Conservation (phyloP, 2,797 vertebrate species). For the Chaenodraco wilsoni region DNA sequence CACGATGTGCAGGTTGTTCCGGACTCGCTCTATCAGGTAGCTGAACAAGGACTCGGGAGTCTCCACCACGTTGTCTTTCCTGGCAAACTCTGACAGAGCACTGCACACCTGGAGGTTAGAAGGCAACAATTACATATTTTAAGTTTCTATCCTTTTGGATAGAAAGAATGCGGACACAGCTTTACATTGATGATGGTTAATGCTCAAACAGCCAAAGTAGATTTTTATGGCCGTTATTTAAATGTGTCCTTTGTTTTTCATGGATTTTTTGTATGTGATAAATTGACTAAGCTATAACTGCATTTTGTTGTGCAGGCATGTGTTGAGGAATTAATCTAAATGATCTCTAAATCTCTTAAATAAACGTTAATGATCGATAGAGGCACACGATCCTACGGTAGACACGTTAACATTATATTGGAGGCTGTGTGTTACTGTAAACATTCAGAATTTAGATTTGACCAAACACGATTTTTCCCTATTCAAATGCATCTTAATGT, state of each 20-base stretch:
- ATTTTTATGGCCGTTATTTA: too few species aligned
- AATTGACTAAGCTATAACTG: too few species aligned
- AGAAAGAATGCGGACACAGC: too few species aligned
- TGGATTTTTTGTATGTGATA: too few species aligned
- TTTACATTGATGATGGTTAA: too few species aligned
- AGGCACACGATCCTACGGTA: neutral
- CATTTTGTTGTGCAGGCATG: too few species aligned
- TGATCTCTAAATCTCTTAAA: neutral
- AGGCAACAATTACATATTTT: neutral
- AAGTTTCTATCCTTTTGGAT: neutral
- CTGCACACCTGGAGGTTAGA: conserved; percentile 80
- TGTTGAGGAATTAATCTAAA: too few species aligned
- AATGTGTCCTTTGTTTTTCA: too few species aligned
- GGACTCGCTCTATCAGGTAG: conserved; percentile 89
- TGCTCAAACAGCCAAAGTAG: too few species aligned
- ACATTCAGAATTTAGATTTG: neutral
- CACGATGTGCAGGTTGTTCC: conserved; percentile 90
- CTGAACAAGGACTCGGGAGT: conserved; percentile 86
- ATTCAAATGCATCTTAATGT: neutral
- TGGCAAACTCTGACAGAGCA: conserved; percentile 83
- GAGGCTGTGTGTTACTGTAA: neutral
- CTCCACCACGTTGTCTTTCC: conserved; percentile 82
- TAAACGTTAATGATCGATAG: neutral
- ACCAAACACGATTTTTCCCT: neutral
- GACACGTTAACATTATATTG: neutral